These are phyloP conservation scores for Setipinna tenuifilis DNA, from an alignment of 2,797 vertebrate genomes.

Conservation along the genomic window DNA sequence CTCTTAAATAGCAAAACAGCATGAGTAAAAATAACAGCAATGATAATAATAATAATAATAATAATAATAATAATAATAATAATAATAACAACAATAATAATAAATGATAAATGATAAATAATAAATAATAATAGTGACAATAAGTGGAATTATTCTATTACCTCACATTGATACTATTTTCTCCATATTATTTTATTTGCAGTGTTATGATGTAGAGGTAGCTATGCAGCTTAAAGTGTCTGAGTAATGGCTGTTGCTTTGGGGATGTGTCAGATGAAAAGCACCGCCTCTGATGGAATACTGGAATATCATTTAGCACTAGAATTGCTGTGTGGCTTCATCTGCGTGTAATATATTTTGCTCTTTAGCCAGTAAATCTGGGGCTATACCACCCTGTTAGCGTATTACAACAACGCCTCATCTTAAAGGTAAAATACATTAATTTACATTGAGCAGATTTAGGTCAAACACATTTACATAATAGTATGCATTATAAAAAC, in stretches of 20 bases:
- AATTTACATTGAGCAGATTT: conserved; percentile 77
- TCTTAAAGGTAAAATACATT: conserved; percentile 80
- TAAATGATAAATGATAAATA: too few species aligned
- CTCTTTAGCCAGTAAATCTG: conserved; percentile 64
- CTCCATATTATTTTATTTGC: not conserved
- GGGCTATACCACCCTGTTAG: conserved; percentile 58
- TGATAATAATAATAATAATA: not conserved
- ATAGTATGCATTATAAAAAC: conserved; percentile 74
- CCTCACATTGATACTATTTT: not conserved
- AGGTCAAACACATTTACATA: conserved; percentile 79
- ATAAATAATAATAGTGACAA: too few species aligned
- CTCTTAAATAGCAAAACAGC: too few species aligned
- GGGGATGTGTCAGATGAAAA: conserved; percentile 40
- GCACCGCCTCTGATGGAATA: conserved; percentile 57
- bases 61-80: too few species aligned
- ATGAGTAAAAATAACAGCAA: not conserved
- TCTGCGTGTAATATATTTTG: conserved; percentile 68
- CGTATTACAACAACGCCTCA: conserved; percentile 65
- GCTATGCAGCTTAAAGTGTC: not conserved
- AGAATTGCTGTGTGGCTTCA: conserved; percentile 58
- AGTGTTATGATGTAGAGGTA: not conserved
- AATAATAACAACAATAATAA: too few species aligned
- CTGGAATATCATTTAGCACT: conserved; percentile 64
- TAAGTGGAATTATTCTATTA: not conserved
- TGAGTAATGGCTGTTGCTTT: conserved; percentile 44